phyloP scores from a whole-genome alignment of 1,140 invertebrate species.

The Drosophila lacteicornis region DNA sequence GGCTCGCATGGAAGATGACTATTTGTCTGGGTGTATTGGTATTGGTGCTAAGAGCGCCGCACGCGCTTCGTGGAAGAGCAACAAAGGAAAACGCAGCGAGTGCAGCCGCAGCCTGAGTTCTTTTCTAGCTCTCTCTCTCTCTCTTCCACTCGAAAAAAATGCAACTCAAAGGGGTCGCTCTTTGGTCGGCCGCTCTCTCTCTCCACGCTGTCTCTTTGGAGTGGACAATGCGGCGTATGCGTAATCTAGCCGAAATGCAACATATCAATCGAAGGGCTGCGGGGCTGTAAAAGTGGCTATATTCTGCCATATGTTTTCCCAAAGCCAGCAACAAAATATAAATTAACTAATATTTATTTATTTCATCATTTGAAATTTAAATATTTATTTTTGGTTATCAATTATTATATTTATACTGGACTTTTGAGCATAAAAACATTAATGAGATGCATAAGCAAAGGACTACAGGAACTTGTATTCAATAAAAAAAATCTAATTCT shows the following conservation, averaged over 20 bases:
- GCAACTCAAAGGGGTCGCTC: slow-evolving; percentile 10
- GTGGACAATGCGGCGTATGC: slow-evolving; percentile 72
- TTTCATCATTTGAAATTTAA: not conserved
- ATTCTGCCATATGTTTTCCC: slow-evolving; percentile 42
- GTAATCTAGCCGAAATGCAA: slow-evolving; percentile 56
- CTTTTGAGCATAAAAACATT: too few species aligned
- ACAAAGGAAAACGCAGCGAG: slow-evolving; percentile 55
- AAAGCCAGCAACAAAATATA: not conserved
- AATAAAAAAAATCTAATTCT: too few species aligned
- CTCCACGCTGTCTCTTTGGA: slow-evolving; percentile 22
- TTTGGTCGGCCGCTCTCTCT: slow-evolving; percentile 12
- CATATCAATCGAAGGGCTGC: slow-evolving; percentile 16
- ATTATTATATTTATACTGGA: not conserved
- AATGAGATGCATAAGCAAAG: too few species aligned
- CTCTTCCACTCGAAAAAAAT: slow-evolving; percentile 2
- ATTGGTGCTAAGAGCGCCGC: slow-evolving; percentile 68
- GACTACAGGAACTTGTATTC: too few species aligned
- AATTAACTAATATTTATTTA: not conserved
- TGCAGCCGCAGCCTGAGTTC: slow-evolving; percentile 58
- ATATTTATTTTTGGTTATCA: not conserved
- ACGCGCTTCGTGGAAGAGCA: slow-evolving; percentile 70
- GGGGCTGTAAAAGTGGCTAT: not conserved
- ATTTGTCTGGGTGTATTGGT: slow-evolving; percentile 19
- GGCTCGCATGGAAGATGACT: slow-evolving; percentile 47
- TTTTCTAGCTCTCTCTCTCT: slow-evolving; percentile 10